phyloP scores from a whole-genome alignment of 2,888 invertebrate genomes.

The Muschampia plurimacula region DNA sequence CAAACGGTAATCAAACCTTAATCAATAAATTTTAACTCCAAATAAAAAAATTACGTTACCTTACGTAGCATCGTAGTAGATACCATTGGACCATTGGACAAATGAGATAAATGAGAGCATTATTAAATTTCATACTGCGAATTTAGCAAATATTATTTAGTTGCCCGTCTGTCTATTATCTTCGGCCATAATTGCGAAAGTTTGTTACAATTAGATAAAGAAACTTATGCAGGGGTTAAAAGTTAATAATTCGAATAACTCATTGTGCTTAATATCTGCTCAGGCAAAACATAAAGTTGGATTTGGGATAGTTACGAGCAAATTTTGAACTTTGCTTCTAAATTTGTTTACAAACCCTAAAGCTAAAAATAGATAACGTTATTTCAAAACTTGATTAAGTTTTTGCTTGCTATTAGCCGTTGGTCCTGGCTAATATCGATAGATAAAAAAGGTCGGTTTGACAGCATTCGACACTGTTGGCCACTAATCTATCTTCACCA shows the following conservation, averaged over 20 bases:
- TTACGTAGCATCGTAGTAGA: too few relatives aligned
- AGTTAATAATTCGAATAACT: constrained; percentile 29
- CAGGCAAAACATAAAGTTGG: constrained; percentile 23
- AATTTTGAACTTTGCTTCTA: constrained; percentile 14
- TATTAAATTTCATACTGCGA: constrained; percentile 15
- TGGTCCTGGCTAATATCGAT: too few relatives aligned
- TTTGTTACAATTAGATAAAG: constrained; percentile 26
- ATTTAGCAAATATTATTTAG: constrained; percentile 25
- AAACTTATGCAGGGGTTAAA: constrained; percentile 31
- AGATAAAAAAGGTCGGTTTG: too few relatives aligned
- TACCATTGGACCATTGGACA: too few relatives aligned
- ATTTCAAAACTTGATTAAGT: too few relatives aligned
- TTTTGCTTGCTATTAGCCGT: too few relatives aligned
- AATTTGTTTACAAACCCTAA: constrained; percentile 13
- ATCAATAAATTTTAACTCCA: too few relatives aligned
- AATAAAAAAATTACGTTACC: too few relatives aligned
- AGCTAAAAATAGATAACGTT: too few relatives aligned
- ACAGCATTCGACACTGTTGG: too few relatives aligned
- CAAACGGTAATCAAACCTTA: too few relatives aligned
- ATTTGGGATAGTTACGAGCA: constrained; percentile 14
- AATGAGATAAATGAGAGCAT: neutral
- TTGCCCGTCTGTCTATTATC: constrained; percentile 30
- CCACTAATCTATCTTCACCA: too few relatives aligned
- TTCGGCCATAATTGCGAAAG: constrained; percentile 33
- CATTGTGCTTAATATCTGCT: constrained; percentile 31